Evolutionary conservation across 2,797 vertebrate species (phyloP).

Genomic region (Poecilia picta): DNA sequence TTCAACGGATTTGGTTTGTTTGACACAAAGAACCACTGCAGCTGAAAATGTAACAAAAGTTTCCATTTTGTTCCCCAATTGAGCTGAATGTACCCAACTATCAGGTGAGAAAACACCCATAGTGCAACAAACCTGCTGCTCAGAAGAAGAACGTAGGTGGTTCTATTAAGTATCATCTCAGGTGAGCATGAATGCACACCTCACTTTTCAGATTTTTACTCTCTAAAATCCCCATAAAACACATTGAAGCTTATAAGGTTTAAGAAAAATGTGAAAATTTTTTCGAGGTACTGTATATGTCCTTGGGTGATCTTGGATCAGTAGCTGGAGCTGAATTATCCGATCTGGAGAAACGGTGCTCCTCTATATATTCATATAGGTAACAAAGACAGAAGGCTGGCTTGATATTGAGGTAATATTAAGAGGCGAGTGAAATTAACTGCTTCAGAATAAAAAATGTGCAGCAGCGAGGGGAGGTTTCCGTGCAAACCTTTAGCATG

Average conservation of each 20-base stretch:
- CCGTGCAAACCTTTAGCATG: constrained; percentile 62
- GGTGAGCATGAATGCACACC: neutral
- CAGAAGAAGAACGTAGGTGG: no score
- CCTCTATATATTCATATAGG: constrained; percentile 33
- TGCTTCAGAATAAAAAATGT: constrained; percentile 60
- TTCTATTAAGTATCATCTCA: neutral
- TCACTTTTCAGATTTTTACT: neutral
- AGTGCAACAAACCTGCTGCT: neutral
- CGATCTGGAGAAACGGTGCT: constrained; percentile 24
- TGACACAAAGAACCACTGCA: no score
- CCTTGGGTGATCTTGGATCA: constrained; percentile 21
- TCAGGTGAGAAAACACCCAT: neutral
- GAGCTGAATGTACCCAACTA: no score
- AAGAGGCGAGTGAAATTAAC: constrained; percentile 44
- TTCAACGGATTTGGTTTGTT: no score
- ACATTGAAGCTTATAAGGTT: neutral
- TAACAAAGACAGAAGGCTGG: constrained; percentile 36
- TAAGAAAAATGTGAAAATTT: neutral
- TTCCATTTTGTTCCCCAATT: neutral
- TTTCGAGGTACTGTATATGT: neutral
- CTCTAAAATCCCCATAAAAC: neutral
- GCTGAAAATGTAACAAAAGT: no score
- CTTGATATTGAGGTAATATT: constrained; percentile 38
- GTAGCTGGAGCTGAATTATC: constrained; percentile 33
- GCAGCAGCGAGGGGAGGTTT: constrained; percentile 41